phyloP scores from a whole-genome alignment of 2,797 vertebrate species.

The Anguilla anguilla region DNA sequence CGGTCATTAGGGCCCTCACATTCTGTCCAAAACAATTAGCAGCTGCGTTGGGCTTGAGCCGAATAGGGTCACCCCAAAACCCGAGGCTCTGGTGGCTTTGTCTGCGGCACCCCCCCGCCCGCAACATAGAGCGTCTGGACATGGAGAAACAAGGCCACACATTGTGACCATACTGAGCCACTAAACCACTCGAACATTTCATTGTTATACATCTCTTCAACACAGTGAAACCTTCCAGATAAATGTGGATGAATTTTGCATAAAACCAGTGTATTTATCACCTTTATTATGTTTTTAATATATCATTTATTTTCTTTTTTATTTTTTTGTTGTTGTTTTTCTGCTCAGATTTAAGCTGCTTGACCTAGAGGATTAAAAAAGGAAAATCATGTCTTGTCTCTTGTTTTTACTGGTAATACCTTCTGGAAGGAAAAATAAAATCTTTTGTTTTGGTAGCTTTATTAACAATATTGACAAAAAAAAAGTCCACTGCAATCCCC shows the following conservation, averaged over 20 bases:
- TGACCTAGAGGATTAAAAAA: background rate
- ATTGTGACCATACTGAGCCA: background rate
- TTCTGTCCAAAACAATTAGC: conserved; percentile 60
- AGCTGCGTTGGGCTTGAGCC: conserved; percentile 59
- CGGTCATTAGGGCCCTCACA: background rate
- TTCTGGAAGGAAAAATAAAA: background rate
- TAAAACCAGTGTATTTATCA: background rate
- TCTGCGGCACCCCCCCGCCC: conserved; percentile 39
- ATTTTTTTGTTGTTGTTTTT: background rate
- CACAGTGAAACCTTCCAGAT: background rate
- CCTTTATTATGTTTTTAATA: background rate
- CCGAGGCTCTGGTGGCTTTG: conserved; percentile 56
- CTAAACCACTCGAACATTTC: background rate
- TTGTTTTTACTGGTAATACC: background rate
- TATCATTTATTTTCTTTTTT: background rate
- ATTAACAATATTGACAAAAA: background rate
- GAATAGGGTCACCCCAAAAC: conserved; percentile 41
- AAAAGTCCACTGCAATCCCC: too few relatives aligned
- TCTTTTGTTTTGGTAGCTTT: background rate
- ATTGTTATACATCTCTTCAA: background rate
- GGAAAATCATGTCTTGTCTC: background rate
- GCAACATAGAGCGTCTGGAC: conserved; percentile 10
- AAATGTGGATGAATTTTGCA: background rate
- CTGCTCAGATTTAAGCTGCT: background rate
- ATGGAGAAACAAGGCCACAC: background rate